These are phyloP conservation scores for Melangyna quadrimaculata DNA, from an alignment of 2,888 invertebrate genomes.

Conservation along the genomic window DNA sequence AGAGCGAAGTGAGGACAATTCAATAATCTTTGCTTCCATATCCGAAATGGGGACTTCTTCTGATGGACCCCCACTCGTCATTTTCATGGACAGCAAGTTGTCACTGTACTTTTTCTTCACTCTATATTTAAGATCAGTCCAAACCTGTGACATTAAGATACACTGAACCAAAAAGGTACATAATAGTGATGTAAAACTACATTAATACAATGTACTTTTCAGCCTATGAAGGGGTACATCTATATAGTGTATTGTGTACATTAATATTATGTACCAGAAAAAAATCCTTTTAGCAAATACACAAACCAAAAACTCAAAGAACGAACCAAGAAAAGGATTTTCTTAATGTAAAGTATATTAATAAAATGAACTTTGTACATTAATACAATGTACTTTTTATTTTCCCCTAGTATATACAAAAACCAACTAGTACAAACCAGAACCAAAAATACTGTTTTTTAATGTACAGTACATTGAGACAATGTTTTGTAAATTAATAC, in stretches of 20 bases:
- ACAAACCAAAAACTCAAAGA: no score
- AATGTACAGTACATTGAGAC: not conserved
- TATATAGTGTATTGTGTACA: not conserved
- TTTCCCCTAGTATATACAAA: no score
- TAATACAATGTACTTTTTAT: not conserved
- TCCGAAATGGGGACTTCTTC: not conserved
- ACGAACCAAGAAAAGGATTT: no score
- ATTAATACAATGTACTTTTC: not conserved
- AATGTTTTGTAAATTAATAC: not conserved
- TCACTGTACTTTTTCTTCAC: conserved; percentile 13
- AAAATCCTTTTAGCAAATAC: not conserved
- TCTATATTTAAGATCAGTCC: conserved; percentile 4
- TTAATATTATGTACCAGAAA: not conserved
- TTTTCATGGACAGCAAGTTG: not conserved
- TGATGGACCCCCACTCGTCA: not conserved
- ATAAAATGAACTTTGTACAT: no score
- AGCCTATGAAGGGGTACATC: not conserved
- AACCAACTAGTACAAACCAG: not conserved
- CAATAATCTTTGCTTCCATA: not conserved
- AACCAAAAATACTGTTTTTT: not conserved
- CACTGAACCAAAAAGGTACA: not conserved
- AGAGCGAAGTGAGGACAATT: not conserved
- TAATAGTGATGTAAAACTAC: conserved; percentile 13
- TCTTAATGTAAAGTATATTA: no score
- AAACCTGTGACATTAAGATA: not conserved